Evolutionary conservation across 2,113 vertebrate species (phyloP).

Genomic region (Nycticryphes semicollaris): DNA sequence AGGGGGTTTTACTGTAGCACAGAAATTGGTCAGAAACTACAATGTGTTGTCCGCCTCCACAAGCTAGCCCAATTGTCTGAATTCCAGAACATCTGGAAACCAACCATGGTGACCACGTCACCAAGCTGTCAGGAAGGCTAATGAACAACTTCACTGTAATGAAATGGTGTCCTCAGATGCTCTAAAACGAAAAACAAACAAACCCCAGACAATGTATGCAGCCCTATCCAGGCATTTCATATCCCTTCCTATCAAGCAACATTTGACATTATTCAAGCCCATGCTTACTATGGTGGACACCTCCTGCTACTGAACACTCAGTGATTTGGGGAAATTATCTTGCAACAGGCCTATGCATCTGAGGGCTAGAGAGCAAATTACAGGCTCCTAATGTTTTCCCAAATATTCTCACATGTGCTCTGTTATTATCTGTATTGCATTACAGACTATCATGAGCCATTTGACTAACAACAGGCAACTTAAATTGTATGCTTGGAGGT

Average conservation of each 20-base stretch:
- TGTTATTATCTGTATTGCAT: conserved; percentile 55
- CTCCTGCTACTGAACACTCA: no score
- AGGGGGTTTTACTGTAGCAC: background rate
- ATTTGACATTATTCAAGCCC: background rate
- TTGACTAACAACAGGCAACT: background rate
- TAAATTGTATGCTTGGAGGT: background rate
- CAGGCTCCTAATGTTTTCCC: conserved; percentile 19
- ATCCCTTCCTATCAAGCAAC: background rate
- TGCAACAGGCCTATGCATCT: background rate
- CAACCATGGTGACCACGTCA: fast-evolving
- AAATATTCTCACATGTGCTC: background rate
- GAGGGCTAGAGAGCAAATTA: conserved; percentile 37
- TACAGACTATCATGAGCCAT: conserved; percentile 27
- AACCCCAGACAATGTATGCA: background rate
- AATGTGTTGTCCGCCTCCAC: background rate
- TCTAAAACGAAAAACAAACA: background rate
- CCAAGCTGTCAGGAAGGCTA: background rate
- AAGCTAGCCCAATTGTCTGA: background rate
- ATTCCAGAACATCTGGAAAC: background rate
- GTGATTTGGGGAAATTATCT: background rate
- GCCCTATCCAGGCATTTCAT: background rate
- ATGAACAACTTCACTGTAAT: background rate
- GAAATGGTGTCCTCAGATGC: background rate
- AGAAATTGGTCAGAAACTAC: background rate
- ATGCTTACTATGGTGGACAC: background rate